These are phyloP conservation scores for Eilema griseolum DNA, from an alignment of 2,888 invertebrate genomes.

Conservation along the genomic window DNA sequence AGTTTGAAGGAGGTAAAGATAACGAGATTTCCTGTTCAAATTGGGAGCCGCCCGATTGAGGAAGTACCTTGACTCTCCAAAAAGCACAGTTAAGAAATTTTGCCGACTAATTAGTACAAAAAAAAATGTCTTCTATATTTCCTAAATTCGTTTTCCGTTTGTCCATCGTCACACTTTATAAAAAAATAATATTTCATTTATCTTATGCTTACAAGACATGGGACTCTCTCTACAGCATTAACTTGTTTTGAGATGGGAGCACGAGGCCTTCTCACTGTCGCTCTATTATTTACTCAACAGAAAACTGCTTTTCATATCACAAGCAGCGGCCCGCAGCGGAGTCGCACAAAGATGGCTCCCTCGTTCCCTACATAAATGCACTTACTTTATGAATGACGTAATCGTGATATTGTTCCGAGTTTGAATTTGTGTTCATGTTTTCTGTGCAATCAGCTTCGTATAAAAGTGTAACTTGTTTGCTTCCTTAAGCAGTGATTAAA, in stretches of 20 bases:
- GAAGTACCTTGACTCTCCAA: neutral
- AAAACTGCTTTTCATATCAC: conserved; percentile 84
- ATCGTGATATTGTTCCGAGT: conserved; percentile 75
- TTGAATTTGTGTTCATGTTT: conserved; percentile 70
- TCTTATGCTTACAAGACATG: conserved; percentile 23
- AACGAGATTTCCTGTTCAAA: neutral
- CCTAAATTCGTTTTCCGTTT: neutral
- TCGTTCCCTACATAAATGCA: conserved; percentile 74
- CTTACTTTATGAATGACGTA: conserved; percentile 78
- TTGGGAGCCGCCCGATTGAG: neutral
- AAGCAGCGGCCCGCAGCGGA: conserved; percentile 72
- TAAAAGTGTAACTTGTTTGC: conserved; percentile 58
- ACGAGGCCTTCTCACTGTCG: conserved; percentile 64
- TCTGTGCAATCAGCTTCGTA: conserved; percentile 64
- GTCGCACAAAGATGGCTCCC: conserved; percentile 74
- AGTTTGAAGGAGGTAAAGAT: neutral
- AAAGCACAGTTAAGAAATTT: neutral
- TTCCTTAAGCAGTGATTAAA: conserved; percentile 54
- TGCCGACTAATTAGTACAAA: neutral
- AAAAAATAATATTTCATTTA: neutral
- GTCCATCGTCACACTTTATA: neutral
- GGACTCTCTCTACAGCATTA: conserved; percentile 52
- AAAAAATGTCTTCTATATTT: neutral
- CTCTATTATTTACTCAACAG: conserved; percentile 78
- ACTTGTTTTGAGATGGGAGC: conserved; percentile 55